These are phyloP conservation scores for Nothocercus julius DNA, from an alignment of 2,113 vertebrate species.

Conservation along the genomic window DNA sequence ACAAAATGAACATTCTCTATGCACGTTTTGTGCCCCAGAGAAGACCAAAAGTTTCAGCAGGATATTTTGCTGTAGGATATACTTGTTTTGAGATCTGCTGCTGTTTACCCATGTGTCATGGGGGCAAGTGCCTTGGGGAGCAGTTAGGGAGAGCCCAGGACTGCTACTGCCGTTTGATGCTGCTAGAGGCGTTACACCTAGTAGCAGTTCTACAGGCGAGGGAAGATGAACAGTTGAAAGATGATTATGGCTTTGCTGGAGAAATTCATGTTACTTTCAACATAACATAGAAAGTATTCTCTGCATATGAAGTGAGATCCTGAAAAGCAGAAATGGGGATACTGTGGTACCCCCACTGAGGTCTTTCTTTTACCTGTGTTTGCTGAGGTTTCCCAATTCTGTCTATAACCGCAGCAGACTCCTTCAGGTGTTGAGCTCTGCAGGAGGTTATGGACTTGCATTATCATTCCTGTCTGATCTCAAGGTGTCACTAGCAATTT, in stretches of 20 bases:
- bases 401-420: background rate
- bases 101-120: rapidly evolving
- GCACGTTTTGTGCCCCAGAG: background rate
- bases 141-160: background rate
- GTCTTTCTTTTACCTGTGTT: background rate
- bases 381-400: background rate
- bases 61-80: background rate
- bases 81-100: background rate
- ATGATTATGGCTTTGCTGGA: background rate
- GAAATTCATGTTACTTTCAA: background rate
- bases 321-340: background rate
- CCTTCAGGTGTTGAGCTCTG: background rate
- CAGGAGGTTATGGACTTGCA: background rate
- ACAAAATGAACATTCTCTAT: background rate
- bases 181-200: background rate
- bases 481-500: background rate
- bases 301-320: background rate
- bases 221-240: background rate
- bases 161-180: background rate
- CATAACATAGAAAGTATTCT: background rate
- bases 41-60: background rate
- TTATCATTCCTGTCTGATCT: background rate
- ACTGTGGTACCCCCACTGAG: background rate
- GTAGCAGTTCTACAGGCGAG: background rate
- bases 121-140: rapidly evolving